These are phyloP conservation scores for Ataeniobius toweri DNA, from an alignment of 2,797 vertebrate genomes.

Conservation along the genomic window DNA sequence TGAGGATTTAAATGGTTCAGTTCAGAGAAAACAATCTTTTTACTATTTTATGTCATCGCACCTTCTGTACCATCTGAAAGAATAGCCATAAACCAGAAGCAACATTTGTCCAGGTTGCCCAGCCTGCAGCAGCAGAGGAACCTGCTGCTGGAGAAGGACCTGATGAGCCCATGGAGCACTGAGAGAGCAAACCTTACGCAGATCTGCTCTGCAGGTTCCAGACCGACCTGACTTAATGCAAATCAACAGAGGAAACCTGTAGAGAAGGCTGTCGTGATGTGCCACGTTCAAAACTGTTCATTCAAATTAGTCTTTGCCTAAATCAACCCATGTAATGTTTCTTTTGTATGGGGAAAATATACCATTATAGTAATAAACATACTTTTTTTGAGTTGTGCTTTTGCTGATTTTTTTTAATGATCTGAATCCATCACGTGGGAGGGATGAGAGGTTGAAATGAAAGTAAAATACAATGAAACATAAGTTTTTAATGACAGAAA, in stretches of 20 bases:
- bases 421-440: not conserved
- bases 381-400: conserved; percentile 57
- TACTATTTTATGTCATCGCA: not conserved
- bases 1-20: not conserved
- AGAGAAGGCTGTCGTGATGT: conserved; percentile 41
- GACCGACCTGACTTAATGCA: conserved; percentile 38
- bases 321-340: conserved; percentile 57
- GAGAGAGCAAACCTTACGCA: conserved; percentile 39
- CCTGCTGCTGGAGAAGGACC: conserved; percentile 79
- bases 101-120: conserved; percentile 74
- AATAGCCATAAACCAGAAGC: too few relatives aligned
- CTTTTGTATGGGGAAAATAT: conserved; percentile 72
- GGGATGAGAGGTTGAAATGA: not conserved
- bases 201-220: conserved; percentile 16
- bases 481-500: not conserved
- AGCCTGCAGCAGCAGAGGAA: conserved; percentile 82
- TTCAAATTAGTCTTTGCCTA: conserved; percentile 53
- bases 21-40: not conserved
- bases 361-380: conserved; percentile 66
- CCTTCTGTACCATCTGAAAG: not conserved
- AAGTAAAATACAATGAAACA: not conserved
- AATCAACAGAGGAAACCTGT: conserved; percentile 18
- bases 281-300: conserved; percentile 60
- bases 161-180: conserved; percentile 96
- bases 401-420: not conserved